Evolutionary conservation across 1,140 invertebrate genomes (phyloP).

Genomic region (Drosophila pseudoananassae): DNA sequence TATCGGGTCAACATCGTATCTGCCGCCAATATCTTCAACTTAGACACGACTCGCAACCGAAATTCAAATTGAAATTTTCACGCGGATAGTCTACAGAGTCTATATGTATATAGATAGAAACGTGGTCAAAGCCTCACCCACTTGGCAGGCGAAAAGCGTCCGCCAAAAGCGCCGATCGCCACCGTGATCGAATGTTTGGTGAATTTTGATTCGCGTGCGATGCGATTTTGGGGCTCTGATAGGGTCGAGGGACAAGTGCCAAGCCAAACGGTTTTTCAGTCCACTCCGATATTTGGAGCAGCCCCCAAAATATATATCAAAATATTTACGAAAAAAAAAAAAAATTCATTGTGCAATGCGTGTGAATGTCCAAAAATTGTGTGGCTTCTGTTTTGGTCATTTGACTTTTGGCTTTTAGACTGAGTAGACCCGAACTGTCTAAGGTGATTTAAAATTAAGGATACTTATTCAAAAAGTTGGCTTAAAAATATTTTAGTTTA

Average conservation of each 20-base stretch:
- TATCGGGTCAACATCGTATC: slow-evolving; percentile 33
- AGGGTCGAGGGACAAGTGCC: slow-evolving; percentile 37
- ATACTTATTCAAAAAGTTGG: neutral
- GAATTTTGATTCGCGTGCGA: slow-evolving; percentile 60
- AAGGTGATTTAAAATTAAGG: neutral
- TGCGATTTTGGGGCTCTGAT: slow-evolving; percentile 62
- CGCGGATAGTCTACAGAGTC: slow-evolving; percentile 18
- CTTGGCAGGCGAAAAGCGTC: slow-evolving; percentile 63
- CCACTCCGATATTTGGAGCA: slow-evolving; percentile 62
- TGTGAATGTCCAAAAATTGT: slow-evolving; percentile 1
- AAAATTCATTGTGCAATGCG: slow-evolving; percentile 41
- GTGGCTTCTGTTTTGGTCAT: slow-evolving; percentile 33
- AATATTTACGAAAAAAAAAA: slow-evolving; percentile 12
- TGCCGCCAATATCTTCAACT: slow-evolving; percentile 36
- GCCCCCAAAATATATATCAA: slow-evolving; percentile 17
- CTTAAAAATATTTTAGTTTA: no score
- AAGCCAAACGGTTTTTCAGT: slow-evolving; percentile 40
- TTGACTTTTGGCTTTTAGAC: slow-evolving; percentile 9
- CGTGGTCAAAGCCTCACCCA: slow-evolving; percentile 61
- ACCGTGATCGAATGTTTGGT: slow-evolving; percentile 40
- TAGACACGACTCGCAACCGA: slow-evolving; percentile 62
- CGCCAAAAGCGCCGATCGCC: slow-evolving; percentile 50
- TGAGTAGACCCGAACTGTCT: slow-evolving; percentile 3
- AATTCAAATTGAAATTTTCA: slow-evolving; percentile 65
- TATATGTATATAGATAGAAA: slow-evolving; percentile 26